phyloP scores from a whole-genome alignment of 2,888 invertebrate species.

The Cylindroiulus punctatus region DNA sequence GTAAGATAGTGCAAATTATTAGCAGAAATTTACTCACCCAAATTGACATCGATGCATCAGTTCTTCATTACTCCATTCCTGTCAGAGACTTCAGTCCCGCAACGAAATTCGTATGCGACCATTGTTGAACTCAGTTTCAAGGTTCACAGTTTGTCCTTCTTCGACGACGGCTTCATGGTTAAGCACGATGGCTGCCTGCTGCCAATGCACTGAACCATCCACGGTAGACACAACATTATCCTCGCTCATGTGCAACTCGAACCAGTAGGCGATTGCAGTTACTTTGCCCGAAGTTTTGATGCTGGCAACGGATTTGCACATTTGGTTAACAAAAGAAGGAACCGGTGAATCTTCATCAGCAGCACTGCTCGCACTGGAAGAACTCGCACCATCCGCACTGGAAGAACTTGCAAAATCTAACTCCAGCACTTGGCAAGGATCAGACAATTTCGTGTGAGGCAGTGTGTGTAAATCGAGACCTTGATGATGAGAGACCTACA shows the following conservation, averaged over 20 bases:
- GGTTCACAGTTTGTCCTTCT: constrained; percentile 60
- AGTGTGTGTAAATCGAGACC: constrained; percentile 61
- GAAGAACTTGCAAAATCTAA: neutral
- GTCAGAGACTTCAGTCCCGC: neutral
- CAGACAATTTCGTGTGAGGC: constrained; percentile 62
- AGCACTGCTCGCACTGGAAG: neutral
- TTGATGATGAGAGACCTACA: neutral
- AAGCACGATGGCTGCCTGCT: constrained; percentile 63
- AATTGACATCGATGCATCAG: neutral
- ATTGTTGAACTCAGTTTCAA: constrained; percentile 61
- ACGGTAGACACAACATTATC: constrained; percentile 61
- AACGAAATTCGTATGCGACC: constrained; percentile 61
- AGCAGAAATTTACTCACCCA: neutral
- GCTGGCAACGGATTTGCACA: neutral
- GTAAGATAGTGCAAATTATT: neutral
- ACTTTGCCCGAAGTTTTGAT: constrained; percentile 61
- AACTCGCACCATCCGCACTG: neutral
- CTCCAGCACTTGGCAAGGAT: constrained; percentile 61
- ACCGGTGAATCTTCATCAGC: neutral
- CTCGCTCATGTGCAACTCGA: constrained; percentile 61
- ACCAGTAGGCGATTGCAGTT: constrained; percentile 63
- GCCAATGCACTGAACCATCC: constrained; percentile 62
- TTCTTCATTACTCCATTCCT: neutral
- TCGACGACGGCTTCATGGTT: constrained; percentile 59
- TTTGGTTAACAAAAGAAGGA: neutral